A percentile compares a stretch with the other conserved stretches of the same genome.
Conservation (phyloP, 2,888 invertebrate species). For the Sarcophaga carnaria region DNA sequence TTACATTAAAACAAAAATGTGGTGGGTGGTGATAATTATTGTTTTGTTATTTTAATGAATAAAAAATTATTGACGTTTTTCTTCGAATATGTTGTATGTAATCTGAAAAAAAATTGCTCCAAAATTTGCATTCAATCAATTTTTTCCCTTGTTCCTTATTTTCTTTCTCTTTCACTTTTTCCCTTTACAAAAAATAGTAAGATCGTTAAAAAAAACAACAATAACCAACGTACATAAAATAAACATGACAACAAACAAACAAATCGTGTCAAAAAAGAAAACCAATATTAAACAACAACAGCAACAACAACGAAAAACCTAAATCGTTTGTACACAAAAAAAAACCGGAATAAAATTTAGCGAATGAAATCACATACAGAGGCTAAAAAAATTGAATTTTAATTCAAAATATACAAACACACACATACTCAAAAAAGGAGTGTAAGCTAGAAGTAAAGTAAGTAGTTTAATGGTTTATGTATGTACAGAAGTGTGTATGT, state of each 20-base stretch:
- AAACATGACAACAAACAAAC: constrained; percentile 36
- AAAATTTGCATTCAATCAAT: too few relatives aligned
- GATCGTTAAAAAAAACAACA: constrained; percentile 23
- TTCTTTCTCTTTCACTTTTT: too few relatives aligned
- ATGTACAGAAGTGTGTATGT: too few relatives aligned
- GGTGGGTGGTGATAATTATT: too few relatives aligned
- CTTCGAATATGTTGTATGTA: too few relatives aligned
- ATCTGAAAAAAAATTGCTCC: too few relatives aligned
- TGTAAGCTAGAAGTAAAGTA: constrained; percentile 17
- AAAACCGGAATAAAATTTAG: constrained; percentile 57
- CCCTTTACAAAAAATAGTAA: too few relatives aligned
- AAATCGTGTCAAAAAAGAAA: constrained; percentile 58
- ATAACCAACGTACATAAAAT: not conserved
- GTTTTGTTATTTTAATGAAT: too few relatives aligned
- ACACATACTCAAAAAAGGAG: constrained; percentile 57
- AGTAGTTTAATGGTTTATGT: too few relatives aligned
- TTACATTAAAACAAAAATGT: too few relatives aligned
- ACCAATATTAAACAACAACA: not conserved
- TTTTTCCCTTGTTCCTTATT: too few relatives aligned
- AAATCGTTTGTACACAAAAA: not conserved
- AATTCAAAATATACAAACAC: not conserved
- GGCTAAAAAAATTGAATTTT: not conserved
- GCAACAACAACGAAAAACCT: not conserved
- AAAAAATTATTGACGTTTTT: too few relatives aligned
- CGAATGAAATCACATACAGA: constrained; percentile 13